A percentile compares a stretch with the other conserved stretches of the same genome.
These are phyloP conservation scores for Dorcus hopei DNA, from an alignment of 2,888 invertebrate genomes.

Conservation along the genomic window DNA sequence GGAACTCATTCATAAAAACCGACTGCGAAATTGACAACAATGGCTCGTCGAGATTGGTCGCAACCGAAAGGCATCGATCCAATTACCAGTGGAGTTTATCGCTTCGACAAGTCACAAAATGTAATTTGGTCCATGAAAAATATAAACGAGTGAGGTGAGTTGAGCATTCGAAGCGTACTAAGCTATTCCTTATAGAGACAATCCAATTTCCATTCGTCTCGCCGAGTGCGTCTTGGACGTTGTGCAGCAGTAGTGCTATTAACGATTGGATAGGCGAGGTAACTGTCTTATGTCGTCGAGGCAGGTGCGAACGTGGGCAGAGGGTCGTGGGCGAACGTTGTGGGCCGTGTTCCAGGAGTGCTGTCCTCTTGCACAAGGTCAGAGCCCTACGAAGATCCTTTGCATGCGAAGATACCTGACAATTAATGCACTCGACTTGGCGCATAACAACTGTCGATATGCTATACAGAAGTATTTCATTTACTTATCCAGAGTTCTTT, in stretches of 20 bases:
- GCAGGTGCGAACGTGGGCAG: conserved; percentile 37
- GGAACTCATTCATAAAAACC: too few relatives aligned
- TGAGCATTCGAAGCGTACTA: too few relatives aligned
- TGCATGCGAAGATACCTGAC: background rate
- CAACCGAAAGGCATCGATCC: too few relatives aligned
- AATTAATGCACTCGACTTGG: background rate
- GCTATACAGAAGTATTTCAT: background rate
- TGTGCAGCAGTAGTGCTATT: conserved; percentile 22
- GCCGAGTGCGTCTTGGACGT: conserved; percentile 12
- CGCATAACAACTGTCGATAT: background rate
- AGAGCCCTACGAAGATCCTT: conserved; percentile 6
- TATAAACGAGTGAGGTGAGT: too few relatives aligned
- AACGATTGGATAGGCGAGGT: conserved; percentile 30
- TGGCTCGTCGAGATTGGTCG: too few relatives aligned
- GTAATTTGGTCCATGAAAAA: too few relatives aligned
- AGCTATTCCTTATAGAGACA: conserved; percentile 14
- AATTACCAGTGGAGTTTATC: too few relatives aligned
- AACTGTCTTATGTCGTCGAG: conserved; percentile 27
- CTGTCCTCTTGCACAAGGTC: conserved; percentile 16
- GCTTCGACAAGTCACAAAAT: too few relatives aligned
- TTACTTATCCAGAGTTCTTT: too few relatives aligned
- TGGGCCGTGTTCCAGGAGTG: conserved; percentile 23
- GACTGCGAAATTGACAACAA: too few relatives aligned
- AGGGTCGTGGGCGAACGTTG: conserved; percentile 16
- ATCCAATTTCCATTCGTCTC: conserved; percentile 24